A percentile compares a stretch with the other conserved stretches of the same genome.
phyloP scores from a whole-genome alignment of 2,888 invertebrate species.

The Campoplex nolae region DNA sequence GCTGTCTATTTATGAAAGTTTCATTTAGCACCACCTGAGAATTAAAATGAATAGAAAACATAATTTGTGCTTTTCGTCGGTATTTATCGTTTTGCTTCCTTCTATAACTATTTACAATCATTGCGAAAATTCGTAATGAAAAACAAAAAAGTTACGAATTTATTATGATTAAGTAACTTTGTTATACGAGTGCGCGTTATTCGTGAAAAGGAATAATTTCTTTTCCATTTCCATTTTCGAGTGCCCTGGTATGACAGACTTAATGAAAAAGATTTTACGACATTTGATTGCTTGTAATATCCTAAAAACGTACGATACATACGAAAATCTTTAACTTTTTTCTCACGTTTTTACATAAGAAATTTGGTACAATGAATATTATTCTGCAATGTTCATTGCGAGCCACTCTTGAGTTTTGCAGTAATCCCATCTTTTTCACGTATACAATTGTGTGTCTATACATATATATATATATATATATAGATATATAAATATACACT shows the following conservation, averaged over 20 bases:
- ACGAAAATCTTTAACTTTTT: slow-evolving; percentile 26
- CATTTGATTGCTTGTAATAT: slow-evolving; percentile 37
- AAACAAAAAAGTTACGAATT: slow-evolving; percentile 56
- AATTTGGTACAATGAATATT: slow-evolving; percentile 24
- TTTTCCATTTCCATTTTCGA: slow-evolving; percentile 39
- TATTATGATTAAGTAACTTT: slow-evolving; percentile 66
- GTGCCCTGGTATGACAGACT: slow-evolving; percentile 25
- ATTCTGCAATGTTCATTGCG: slow-evolving; percentile 7
- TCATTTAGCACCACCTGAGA: slow-evolving; percentile 59
- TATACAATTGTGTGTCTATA: background rate
- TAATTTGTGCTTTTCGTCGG: slow-evolving; percentile 40
- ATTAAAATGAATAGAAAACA: slow-evolving; percentile 37
- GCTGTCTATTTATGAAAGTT: slow-evolving; percentile 51
- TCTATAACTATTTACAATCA: slow-evolving; percentile 61
- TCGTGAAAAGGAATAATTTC: slow-evolving; percentile 1
- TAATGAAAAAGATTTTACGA: slow-evolving; percentile 1
- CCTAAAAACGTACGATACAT: slow-evolving; percentile 28
- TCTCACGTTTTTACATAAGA: background rate
- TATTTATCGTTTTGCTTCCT: slow-evolving; percentile 21
- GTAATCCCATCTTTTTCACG: slow-evolving; percentile 1
- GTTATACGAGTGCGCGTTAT: slow-evolving; percentile 43
- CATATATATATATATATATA: background rate
- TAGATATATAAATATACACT: too few species aligned
- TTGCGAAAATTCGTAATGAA: slow-evolving; percentile 30
- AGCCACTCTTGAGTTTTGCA: slow-evolving; percentile 4